phyloP scores from a whole-genome alignment of 1,140 invertebrate species.

The Drosophila sulfurigaster region DNA sequence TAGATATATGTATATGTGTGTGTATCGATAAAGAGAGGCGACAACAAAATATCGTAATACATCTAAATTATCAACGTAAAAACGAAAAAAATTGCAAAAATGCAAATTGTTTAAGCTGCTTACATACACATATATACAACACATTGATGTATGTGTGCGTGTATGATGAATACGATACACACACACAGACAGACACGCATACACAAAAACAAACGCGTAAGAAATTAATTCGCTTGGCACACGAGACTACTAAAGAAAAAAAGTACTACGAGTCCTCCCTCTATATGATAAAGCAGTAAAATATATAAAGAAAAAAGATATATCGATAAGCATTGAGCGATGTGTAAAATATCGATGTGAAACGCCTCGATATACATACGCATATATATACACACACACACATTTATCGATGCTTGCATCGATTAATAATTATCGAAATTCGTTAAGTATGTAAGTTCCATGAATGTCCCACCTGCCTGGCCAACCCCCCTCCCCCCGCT shows the following conservation, averaged over 20 bases:
- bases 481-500: constrained; percentile 35
- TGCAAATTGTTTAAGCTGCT: constrained; percentile 47
- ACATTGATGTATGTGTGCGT: constrained; percentile 25
- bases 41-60: constrained; percentile 36
- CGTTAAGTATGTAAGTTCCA: constrained; percentile 63
- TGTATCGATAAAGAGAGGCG: constrained; percentile 26
- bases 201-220: constrained; percentile 14
- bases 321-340: constrained; percentile 12
- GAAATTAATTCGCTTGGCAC: constrained; percentile 45
- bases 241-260: constrained; percentile 20
- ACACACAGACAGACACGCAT: constrained; percentile 13
- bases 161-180: constrained; percentile 13
- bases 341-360: constrained; percentile 1
- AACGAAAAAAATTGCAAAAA: constrained; percentile 32
- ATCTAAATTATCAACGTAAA: constrained; percentile 44
- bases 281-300: background rate
- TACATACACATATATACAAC: constrained; percentile 17
- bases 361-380: constrained; percentile 47
- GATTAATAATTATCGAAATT: constrained; percentile 35
- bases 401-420: constrained; percentile 16
- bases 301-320: constrained; percentile 35
- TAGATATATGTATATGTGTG: constrained; percentile 20
- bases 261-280: constrained; percentile 25
- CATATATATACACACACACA: constrained; percentile 22
- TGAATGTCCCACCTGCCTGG: constrained; percentile 80